A percentile compares a stretch with the other conserved stretches of the same genome.
These are phyloP conservation scores for Hoplodrina ambigua DNA, from an alignment of 2,888 invertebrate genomes.

Conservation along the genomic window DNA sequence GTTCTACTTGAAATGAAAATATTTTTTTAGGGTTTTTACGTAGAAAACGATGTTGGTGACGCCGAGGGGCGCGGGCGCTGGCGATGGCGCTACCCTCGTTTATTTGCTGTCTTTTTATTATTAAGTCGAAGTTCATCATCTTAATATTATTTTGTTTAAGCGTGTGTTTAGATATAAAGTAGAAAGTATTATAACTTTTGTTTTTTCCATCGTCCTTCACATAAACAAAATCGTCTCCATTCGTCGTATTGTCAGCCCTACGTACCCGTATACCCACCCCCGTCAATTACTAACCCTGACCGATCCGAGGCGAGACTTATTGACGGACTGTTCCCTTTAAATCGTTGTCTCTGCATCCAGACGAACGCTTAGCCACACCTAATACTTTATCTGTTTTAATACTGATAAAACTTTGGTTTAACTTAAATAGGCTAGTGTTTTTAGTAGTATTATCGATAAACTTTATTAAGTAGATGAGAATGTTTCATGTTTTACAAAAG, in stretches of 20 bases:
- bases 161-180: no score
- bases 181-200: not conserved
- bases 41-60: not conserved
- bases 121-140: no score
- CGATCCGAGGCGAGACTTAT: conserved; percentile 88
- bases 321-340: conserved; percentile 86
- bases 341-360: conserved; percentile 75
- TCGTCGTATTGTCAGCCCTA: conserved; percentile 75
- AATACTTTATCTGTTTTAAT: conserved; percentile 48
- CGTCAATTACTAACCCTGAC: conserved; percentile 89
- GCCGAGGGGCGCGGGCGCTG: not conserved
- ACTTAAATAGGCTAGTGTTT: conserved; percentile 5
- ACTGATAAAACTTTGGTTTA: conserved; percentile 39
- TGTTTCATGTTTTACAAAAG: not conserved
- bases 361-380: conserved; percentile 58
- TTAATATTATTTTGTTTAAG: no score
- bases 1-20: conserved; percentile 7
- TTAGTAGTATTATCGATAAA: not conserved
- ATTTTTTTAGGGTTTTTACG: not conserved
- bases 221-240: conserved; percentile 11
- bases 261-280: conserved; percentile 75
- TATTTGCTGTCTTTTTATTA: no score
- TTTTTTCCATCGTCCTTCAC: not conserved
- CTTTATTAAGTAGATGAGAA: not conserved
- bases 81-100: no score